A percentile compares a stretch with the other conserved stretches of the same genome.
Evolutionary conservation across 2,797 vertebrate species (phyloP).

Genomic region (Carduelis carduelis): DNA sequence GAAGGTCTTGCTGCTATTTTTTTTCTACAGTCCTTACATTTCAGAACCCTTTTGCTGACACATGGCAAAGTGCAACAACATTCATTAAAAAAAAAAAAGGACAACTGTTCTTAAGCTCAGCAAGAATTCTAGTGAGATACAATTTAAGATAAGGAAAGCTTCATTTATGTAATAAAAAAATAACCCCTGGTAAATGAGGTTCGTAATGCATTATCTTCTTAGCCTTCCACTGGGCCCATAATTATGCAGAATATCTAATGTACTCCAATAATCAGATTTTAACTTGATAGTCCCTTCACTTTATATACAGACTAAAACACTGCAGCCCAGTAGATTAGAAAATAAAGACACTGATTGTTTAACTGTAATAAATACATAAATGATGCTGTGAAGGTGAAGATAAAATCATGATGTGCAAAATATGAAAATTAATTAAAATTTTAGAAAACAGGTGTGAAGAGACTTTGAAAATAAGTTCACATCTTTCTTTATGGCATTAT

Average conservation of each 20-base stretch:
- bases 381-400: neutral
- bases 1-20: constrained; percentile 28
- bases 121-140: constrained; percentile 34
- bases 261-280: constrained; percentile 52
- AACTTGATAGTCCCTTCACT: neutral
- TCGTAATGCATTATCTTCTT: constrained; percentile 12
- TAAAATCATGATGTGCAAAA: neutral
- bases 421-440: constrained; percentile 15
- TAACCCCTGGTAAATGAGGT: constrained; percentile 14
- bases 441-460: neutral
- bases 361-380: neutral
- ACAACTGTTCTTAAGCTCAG: constrained; percentile 31
- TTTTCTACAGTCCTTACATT: neutral
- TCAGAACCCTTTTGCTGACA: constrained; percentile 38
- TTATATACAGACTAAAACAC: neutral
- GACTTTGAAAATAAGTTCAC: neutral
- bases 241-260: constrained; percentile 39
- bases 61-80: neutral
- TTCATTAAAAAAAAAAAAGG: neutral
- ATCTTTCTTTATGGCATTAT: neutral
- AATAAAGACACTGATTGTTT: constrained; percentile 26
- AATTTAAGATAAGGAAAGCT: constrained; percentile 30
- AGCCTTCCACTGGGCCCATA: constrained; percentile 10
- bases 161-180: constrained; percentile 35
- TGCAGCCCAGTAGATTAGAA: neutral